Percentiles rank a stretch among this genome's conserved stretches.
phyloP scores from a whole-genome alignment of 2,888 invertebrate species.

The Erebia palarica region DNA sequence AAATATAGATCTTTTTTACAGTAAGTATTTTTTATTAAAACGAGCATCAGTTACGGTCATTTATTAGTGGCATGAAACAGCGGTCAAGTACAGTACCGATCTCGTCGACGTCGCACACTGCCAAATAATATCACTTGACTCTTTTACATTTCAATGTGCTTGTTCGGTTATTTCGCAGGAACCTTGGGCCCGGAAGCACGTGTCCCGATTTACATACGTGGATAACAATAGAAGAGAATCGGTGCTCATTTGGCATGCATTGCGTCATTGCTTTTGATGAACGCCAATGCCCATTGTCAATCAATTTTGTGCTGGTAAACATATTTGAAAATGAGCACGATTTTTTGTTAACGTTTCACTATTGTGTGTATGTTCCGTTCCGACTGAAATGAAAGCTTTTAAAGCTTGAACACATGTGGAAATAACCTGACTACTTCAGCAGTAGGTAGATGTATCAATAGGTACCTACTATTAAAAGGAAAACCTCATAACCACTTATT shows the following conservation, averaged over 20 bases:
- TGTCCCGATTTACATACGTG: constrained; percentile 58
- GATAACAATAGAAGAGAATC: constrained; percentile 53
- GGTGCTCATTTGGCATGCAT: constrained; percentile 51
- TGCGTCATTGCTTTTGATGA: constrained; percentile 43
- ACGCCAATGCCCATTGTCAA: constrained; percentile 35
- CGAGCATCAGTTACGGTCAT: neutral
- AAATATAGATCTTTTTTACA: neutral
- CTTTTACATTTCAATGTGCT: constrained; percentile 29
- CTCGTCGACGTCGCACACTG: constrained; percentile 2
- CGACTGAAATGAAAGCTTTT: neutral
- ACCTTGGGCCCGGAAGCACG: constrained; percentile 56
- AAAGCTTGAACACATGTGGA: neutral
- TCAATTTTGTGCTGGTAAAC: constrained; percentile 22
- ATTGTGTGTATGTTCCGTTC: constrained; percentile 4
- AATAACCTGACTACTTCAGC: too few relatives aligned
- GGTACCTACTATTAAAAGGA: too few relatives aligned
- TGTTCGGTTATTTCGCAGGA: constrained; percentile 46
- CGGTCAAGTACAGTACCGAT: neutral
- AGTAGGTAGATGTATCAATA: too few relatives aligned
- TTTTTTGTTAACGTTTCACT: constrained; percentile 34
- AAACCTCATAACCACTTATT: too few relatives aligned
- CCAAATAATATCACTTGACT: constrained; percentile 11
- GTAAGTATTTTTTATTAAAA: neutral
- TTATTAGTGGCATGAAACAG: neutral
- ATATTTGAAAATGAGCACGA: constrained; percentile 1